These are phyloP conservation scores for Pelusios castaneus DNA, from an alignment of 2,113 vertebrate genomes.

Conservation along the genomic window DNA sequence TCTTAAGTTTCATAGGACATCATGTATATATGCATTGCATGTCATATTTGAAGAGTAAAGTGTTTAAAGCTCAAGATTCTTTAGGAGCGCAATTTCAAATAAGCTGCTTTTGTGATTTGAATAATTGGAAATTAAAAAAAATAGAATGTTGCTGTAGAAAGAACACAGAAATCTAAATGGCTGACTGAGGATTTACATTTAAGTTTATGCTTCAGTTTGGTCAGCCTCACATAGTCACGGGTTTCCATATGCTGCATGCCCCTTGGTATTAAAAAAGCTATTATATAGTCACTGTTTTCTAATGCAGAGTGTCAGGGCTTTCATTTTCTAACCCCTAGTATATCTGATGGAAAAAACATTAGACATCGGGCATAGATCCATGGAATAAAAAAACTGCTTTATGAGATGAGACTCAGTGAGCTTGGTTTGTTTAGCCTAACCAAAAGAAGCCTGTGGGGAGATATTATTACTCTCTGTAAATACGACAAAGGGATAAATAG, in stretches of 20 bases:
- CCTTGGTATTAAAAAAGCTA: background rate
- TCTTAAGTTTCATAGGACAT: background rate
- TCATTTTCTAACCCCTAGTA: background rate
- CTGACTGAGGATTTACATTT: slow-evolving; percentile 12
- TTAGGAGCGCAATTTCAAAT: background rate
- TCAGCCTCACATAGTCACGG: background rate
- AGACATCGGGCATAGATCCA: too few species aligned
- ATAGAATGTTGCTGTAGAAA: background rate
- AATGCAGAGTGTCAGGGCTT: background rate
- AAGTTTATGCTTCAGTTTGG: background rate
- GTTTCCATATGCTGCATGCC: background rate
- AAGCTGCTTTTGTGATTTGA: background rate
- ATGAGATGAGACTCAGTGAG: too few species aligned
- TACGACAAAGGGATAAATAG: too few species aligned
- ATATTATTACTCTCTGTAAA: too few species aligned
- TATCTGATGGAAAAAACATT: background rate
- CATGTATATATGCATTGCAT: background rate
- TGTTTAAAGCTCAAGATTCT: background rate
- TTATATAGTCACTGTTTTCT: background rate
- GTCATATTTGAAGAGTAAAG: background rate
- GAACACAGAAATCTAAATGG: background rate
- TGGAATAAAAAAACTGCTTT: too few species aligned
- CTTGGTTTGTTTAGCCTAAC: too few species aligned
- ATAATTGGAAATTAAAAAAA: background rate
- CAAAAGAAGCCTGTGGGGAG: too few species aligned